phyloP scores from a whole-genome alignment of 2,797 vertebrate genomes.

The Falco biarmicus region DNA sequence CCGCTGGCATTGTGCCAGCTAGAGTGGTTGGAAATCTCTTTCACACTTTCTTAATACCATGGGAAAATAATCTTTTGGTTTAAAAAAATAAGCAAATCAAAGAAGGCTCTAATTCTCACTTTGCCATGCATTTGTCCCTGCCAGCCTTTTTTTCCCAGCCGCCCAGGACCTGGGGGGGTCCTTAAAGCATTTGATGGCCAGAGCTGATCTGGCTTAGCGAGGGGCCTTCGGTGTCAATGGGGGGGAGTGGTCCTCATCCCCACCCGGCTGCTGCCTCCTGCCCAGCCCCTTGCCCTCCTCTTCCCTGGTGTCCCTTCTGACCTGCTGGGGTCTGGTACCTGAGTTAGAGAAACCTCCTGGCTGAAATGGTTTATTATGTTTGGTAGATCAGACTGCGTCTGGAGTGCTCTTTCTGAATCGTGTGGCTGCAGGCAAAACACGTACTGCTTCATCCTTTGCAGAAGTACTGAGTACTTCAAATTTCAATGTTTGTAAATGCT shows the following conservation, averaged over 20 bases:
- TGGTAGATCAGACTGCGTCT: background rate
- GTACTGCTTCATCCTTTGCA: background rate
- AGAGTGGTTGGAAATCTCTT: background rate
- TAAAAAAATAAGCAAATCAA: background rate
- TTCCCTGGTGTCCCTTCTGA: background rate
- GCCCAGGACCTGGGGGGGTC: background rate
- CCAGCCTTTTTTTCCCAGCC: background rate
- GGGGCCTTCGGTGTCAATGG: accelerated
- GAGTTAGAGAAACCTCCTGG: background rate
- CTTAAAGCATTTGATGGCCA: background rate
- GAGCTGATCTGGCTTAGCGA: background rate
- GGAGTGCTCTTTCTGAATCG: background rate
- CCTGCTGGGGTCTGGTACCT: background rate
- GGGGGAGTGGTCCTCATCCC: background rate
- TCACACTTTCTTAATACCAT: background rate
- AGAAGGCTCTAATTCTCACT: background rate
- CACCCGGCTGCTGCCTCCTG: background rate
- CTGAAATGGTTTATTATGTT: background rate
- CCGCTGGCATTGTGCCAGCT: background rate
- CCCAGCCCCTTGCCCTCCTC: background rate
- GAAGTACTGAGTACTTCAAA: background rate
- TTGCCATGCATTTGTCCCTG: accelerated
- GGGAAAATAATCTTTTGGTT: background rate
- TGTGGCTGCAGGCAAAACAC: background rate
- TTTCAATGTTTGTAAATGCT: background rate